These are phyloP conservation scores for Regulus satrapa DNA, from an alignment of 2,113 vertebrate genomes.

Conservation along the genomic window DNA sequence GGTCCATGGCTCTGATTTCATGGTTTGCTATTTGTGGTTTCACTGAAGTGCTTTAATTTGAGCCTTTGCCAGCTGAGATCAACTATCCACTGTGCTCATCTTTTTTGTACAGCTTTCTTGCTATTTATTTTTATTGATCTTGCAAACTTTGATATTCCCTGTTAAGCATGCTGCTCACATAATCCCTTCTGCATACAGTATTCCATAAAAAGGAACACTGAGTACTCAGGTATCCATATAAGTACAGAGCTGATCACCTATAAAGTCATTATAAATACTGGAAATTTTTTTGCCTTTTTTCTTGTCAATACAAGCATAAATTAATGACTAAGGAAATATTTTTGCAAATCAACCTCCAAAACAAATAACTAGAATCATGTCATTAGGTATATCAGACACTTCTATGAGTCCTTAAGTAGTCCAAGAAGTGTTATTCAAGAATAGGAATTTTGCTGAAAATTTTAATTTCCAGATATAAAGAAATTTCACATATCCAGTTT, in stretches of 20 bases:
- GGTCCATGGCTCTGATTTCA: not conserved
- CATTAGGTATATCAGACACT: not conserved
- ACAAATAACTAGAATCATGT: not conserved
- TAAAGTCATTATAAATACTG: not conserved
- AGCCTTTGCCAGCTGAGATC: not conserved
- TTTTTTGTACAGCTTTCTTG: not conserved
- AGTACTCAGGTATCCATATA: not conserved
- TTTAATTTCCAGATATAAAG: not conserved
- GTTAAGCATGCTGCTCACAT: not conserved
- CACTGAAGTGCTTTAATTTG: not conserved
- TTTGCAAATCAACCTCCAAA: not conserved
- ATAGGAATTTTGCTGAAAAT: not conserved
- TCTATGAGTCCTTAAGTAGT: not conserved
- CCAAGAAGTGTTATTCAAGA: not conserved
- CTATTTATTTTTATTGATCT: not conserved
- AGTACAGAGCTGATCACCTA: not conserved
- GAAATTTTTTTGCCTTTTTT: not conserved
- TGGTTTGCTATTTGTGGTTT: not conserved
- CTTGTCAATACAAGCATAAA: not conserved
- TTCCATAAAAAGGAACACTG: not conserved
- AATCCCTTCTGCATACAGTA: not conserved
- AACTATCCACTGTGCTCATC: not conserved
- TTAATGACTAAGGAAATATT: rapidly evolving
- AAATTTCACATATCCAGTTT: not conserved
- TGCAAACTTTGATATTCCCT: not conserved